Base-by-base conservation (phyloP, 2,113 vertebrate genomes). In the Crocuta crocuta region DNA sequence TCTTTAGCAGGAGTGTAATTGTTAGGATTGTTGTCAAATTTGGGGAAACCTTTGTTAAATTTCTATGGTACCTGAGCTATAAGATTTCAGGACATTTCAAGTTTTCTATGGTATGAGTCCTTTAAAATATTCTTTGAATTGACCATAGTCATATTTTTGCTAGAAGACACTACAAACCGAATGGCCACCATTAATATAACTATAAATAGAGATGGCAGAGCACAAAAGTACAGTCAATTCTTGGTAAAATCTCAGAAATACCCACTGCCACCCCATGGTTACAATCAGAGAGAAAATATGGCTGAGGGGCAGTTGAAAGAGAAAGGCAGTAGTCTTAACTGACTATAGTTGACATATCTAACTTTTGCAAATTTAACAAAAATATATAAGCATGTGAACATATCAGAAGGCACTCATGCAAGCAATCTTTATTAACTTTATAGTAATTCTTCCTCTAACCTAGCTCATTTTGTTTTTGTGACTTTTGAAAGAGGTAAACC, bases 51-150 rank as follows among this genome's bases (percentile, higher is more conserved):
- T 48, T 23, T 68, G 23, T 12, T 74, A 58, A 94, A 53, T 94
- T 80, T 43, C 55, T 90, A 55, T 91, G 15, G 23, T 68, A 68
- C 39, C 65, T 81, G 26, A 92, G 15, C 4, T 58, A 23, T 55
- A 86, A 81, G 21, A 90, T 89, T 66, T 97, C 45, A 93, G 35
- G 43, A 43, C 43, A 45, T 87, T 95, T 85, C 58, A 76, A 21
- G 21, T 78, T 68, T 88, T 65, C 50, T 76, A 15, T 87, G 39
- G 26, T 92, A 53, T 94, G 13, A 28, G 7, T 92, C n/a, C 71
- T 84, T 45, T 94, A 89, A 89, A 73, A 80, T 92, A 66, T 80
- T 83, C 58, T 91, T 76, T 91, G 68, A 55, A 58, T 61, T 66
- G 15, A 71, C n/a, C 24, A 91, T 19, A 66, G n/a, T 94, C 43